Conservation (phyloP, 2,888 invertebrate species). For the Polydrusus cervinus region DNA sequence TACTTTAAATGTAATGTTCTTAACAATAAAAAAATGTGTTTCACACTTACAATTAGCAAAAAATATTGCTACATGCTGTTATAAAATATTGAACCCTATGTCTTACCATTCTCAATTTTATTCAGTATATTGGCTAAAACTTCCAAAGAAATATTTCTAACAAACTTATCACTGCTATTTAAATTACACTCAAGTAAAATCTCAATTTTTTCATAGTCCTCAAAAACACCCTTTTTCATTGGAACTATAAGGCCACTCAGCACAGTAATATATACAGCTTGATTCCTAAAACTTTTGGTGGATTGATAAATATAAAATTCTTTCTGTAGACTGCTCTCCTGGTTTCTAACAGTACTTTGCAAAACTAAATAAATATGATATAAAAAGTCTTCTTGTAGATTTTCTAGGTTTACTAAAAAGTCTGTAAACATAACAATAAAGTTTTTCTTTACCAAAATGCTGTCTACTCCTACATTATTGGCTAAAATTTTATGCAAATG, state of each 20-base stretch:
- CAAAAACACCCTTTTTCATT: constrained; percentile 35
- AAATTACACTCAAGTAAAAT: constrained; percentile 34
- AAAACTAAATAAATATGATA: constrained; percentile 45
- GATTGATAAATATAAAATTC: constrained; percentile 23
- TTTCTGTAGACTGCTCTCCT: constrained; percentile 32
- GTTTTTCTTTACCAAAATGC: constrained; percentile 69
- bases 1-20: too few relatives aligned
- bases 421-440: constrained; percentile 70
- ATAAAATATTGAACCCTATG: neutral
- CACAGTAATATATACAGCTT: constrained; percentile 29
- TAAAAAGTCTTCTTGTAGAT: constrained; percentile 21
- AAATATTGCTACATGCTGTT: too few relatives aligned
- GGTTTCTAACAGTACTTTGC: constrained; percentile 63
- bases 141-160: constrained; percentile 71
- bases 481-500: constrained; percentile 53
- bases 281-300: constrained; percentile 28
- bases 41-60: too few relatives aligned
- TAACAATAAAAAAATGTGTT: too few relatives aligned
- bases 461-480: constrained; percentile 63
- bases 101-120: constrained; percentile 68
- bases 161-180: constrained; percentile 45
- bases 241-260: constrained; percentile 44
- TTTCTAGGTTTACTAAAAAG: constrained; percentile 59
- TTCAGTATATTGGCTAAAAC: constrained; percentile 77
- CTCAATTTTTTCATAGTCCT: constrained; percentile 38